Evolutionary conservation across 2,113 vertebrate genomes (phyloP), one percentile per base, ranked within the genome.

Genomic region (Leptodactylus fuscus): DNA sequence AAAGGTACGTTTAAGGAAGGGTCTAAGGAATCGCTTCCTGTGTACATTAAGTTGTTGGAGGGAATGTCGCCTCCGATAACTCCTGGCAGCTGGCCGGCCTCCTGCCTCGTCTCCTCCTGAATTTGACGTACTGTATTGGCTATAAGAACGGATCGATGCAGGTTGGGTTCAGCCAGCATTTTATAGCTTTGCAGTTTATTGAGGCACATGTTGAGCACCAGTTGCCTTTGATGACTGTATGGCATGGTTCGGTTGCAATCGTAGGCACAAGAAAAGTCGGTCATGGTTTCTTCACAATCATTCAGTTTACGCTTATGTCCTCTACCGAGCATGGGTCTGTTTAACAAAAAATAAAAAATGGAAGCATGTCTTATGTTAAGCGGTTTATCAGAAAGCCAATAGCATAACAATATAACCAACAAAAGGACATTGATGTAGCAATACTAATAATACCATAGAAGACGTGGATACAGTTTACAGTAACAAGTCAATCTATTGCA

Each of bases 251-350:
- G 88, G 89, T 90, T 90, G 88, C 91, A 93, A 73, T 92, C 93
- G 83, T 91, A 93, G 85, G 89, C 91, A 91, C 89, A 91, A 9
- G 92, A 90, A 10, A 92, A 90, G 82, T 92, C 90, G 85, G 82
- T 90, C 93, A 94, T 91, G 10, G 69, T 94, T 91, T 95, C 95
- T 92, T 95, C 94, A 93, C 92, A 88, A 90, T 94, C 93, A 92
- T 92, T 95, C 90, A 95, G 89, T 92, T 96, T 97, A 89, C 95
- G 93, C 85, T 97, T 97, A 83, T 96, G 94, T 60, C 96, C 95
- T 22, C 95, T 96, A 90, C 95, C 95, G 94, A 96, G 95, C 96
- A 96, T 96, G 90, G 92, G 92, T 93, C 96, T 96, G 74, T 4
- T 88, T n/a, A n/a, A n/a, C n/a, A n/a, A n/a, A n/a, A n/a, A 88